Evolutionary conservation across 2,113 vertebrate genomes (phyloP).

Genomic region (Murina feae): DNA sequence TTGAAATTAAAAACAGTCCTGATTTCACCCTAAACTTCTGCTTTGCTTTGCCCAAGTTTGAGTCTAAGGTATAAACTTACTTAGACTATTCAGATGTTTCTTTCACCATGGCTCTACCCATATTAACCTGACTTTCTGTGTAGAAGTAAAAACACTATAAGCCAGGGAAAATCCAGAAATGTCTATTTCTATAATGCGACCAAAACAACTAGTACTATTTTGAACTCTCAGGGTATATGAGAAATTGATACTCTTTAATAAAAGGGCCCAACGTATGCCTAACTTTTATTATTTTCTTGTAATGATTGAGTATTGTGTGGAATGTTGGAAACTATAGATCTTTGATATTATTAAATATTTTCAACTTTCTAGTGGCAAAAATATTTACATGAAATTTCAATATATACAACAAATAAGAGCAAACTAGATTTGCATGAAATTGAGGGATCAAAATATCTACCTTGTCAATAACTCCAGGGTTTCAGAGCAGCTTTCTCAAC

Average conservation of each 20-base stretch:
- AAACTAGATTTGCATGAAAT: neutral
- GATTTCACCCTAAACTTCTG: constrained; percentile 27
- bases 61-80: neutral
- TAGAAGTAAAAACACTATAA: neutral
- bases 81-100: neutral
- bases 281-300: neutral
- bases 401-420: neutral
- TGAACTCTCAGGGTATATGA: neutral
- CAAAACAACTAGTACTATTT: neutral
- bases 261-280: neutral
- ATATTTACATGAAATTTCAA: neutral
- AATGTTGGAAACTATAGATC: neutral
- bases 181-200: neutral
- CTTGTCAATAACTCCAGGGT: neutral
- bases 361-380: constrained; percentile 24
- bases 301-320: neutral
- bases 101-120: neutral
- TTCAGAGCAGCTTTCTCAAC: neutral
- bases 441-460: neutral
- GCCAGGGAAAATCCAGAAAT: neutral
- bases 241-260: neutral
- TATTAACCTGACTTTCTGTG: neutral
- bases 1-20: constrained; percentile 10
- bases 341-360: neutral
- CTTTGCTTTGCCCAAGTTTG: neutral